phyloP scores from a whole-genome alignment of 2,113 vertebrate genomes.

The Diadophis punctatus region DNA sequence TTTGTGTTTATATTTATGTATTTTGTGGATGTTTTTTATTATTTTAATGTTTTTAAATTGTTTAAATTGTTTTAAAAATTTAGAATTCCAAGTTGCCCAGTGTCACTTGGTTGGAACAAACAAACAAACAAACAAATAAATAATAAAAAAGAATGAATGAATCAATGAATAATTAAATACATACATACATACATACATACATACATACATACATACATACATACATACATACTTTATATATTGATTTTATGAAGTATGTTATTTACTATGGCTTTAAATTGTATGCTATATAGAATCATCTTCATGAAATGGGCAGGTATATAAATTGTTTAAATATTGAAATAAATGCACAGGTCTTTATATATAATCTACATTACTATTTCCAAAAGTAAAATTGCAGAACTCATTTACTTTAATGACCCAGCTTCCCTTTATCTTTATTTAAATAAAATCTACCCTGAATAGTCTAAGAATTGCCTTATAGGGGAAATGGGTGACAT shows the following conservation, averaged over 20 bases:
- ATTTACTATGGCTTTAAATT: background rate
- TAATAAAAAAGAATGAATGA: background rate
- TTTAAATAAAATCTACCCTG: background rate
- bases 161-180: too few relatives aligned
- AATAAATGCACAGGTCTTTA: background rate
- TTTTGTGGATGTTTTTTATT: background rate
- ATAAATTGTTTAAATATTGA: background rate
- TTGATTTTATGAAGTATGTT: background rate
- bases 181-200: too few relatives aligned
- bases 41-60: background rate
- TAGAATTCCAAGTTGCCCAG: background rate
- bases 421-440: background rate
- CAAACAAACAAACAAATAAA: too few relatives aligned
- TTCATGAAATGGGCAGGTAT: background rate
- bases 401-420: background rate
- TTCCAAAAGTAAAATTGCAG: background rate
- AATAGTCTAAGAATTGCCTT: background rate
- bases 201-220: too few relatives aligned
- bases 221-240: background rate
- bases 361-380: background rate
- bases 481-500: background rate
- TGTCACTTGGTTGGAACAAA: background rate
- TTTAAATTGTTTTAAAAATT: background rate
- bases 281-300: background rate
- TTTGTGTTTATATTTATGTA: background rate